Evolutionary conservation across 1,140 invertebrate species (phyloP).

Genomic region (Neoseiulus cucumeris): DNA sequence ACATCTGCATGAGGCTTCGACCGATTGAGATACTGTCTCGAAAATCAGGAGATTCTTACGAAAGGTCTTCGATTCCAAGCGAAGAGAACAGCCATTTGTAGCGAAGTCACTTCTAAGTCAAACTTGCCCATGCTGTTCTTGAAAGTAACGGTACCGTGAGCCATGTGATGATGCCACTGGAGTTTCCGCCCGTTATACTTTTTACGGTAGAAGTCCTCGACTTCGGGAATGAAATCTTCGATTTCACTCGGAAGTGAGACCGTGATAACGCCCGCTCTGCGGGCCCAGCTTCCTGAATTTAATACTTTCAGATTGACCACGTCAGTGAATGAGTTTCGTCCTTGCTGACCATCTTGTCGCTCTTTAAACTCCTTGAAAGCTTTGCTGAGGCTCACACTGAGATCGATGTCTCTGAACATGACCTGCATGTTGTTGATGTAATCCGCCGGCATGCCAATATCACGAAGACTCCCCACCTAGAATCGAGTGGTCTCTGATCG

Average conservation of each 20-base stretch:
- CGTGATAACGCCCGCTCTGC: constrained; percentile 74
- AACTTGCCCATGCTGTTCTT: constrained; percentile 76
- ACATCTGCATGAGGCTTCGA: too few species aligned
- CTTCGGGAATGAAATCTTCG: constrained; percentile 95
- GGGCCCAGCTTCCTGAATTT: constrained; percentile 92
- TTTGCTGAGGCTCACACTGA: constrained; percentile 91
- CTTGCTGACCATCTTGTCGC: constrained; percentile 35
- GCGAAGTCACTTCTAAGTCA: constrained; percentile 95
- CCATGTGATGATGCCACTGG: constrained; percentile 99
- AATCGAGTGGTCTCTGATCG: constrained; percentile 23
- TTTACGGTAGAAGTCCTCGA: constrained; percentile 43
- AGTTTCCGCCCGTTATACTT: constrained; percentile 95
- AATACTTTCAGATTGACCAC: constrained; percentile 58
- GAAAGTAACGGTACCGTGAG: constrained; percentile 88
- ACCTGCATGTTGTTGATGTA: constrained; percentile 90
- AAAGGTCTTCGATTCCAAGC: constrained; percentile 85
- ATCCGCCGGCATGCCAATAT: constrained; percentile 96
- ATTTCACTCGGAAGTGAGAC: constrained; percentile 88
- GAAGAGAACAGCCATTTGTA: constrained; percentile 99
- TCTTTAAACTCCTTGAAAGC: constrained; percentile 57
- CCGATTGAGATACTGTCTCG: too few species aligned
- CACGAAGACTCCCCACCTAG: constrained; percentile 22
- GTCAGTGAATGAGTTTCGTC: constrained; percentile 24
- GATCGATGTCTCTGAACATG: constrained; percentile 86
- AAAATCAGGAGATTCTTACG: constrained; percentile 11